Percentiles rank a stretch among this genome's conserved stretches.
phyloP scores from a whole-genome alignment of 1,140 invertebrate species.

The Schlechtendalia chinensis region DNA sequence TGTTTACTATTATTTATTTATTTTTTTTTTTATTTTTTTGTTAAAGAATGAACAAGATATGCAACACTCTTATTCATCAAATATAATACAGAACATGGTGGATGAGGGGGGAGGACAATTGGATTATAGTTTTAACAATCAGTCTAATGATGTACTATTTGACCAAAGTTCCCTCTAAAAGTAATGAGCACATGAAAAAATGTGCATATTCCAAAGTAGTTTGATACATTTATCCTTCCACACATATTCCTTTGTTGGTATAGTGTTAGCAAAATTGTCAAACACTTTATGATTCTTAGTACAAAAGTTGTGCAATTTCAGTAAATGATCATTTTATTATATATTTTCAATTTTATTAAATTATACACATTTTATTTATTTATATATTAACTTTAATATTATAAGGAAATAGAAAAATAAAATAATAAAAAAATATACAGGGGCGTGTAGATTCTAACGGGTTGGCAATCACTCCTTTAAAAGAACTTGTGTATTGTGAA shows the following conservation, averaged over 20 bases:
- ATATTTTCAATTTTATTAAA: background rate
- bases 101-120: slow-evolving; percentile 40
- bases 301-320: background rate
- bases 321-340: slow-evolving; percentile 8
- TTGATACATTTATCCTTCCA: background rate
- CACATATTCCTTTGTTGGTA: background rate
- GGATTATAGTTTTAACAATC: slow-evolving; percentile 27
- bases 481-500: no score
- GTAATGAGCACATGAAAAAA: background rate
- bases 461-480: no score
- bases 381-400: no score
- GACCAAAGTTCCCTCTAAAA: slow-evolving; percentile 40
- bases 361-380: no score
- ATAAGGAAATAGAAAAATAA: no score
- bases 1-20: slow-evolving; percentile 1
- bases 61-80: slow-evolving; percentile 34
- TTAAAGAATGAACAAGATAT: slow-evolving; percentile 43
- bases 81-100: slow-evolving; percentile 43
- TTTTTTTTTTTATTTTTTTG: no score
- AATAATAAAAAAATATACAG: no score
- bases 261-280: background rate
- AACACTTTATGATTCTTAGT: slow-evolving; percentile 23
- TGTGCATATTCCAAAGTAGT: background rate
- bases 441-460: no score
- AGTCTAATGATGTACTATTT: slow-evolving; percentile 24